Percentiles rank a stretch among this genome's conserved stretches.
These are phyloP conservation scores for Microtus agrestis DNA, from an alignment of 2,797 vertebrate genomes.

Conservation along the genomic window DNA sequence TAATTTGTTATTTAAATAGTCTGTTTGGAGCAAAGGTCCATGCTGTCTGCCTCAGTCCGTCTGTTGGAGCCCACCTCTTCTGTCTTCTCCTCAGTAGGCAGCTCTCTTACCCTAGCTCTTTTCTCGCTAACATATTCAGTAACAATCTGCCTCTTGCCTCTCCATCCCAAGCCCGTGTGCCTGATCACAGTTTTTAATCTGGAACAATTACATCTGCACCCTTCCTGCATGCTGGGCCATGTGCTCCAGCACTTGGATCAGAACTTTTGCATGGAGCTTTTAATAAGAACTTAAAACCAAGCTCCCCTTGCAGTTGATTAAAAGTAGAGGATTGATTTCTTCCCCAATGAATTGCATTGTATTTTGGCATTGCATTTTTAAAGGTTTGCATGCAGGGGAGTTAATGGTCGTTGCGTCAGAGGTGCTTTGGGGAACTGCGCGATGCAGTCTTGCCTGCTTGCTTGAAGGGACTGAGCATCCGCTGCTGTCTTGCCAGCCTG, in stretches of 20 bases:
- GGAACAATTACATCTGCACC: neutral
- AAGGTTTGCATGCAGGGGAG: slow-evolving; percentile 1
- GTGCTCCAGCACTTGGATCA: neutral
- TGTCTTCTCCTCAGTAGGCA: neutral
- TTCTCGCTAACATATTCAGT: neutral
- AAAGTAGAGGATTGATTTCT: neutral
- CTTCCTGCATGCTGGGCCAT: neutral
- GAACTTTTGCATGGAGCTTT: neutral
- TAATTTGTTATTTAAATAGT: neutral
- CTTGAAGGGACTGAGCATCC: slow-evolving; percentile 14
- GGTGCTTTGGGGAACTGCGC: neutral
- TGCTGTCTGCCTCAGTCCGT: rapidly evolving
- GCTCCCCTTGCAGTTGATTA: neutral
- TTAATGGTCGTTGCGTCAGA: neutral
- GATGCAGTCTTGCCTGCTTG: neutral
- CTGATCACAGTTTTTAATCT: neutral
- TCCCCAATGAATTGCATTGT: neutral
- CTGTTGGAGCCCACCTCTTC: neutral
- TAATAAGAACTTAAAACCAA: neutral
- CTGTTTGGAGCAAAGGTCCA: neutral
- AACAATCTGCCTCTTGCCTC: neutral
- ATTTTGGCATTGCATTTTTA: neutral
- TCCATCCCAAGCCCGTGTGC: neutral
- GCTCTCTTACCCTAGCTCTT: neutral
- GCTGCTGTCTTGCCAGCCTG: neutral